Evolutionary conservation across 2,888 invertebrate species (phyloP).

Genomic region (Cacoxenus indagator): DNA sequence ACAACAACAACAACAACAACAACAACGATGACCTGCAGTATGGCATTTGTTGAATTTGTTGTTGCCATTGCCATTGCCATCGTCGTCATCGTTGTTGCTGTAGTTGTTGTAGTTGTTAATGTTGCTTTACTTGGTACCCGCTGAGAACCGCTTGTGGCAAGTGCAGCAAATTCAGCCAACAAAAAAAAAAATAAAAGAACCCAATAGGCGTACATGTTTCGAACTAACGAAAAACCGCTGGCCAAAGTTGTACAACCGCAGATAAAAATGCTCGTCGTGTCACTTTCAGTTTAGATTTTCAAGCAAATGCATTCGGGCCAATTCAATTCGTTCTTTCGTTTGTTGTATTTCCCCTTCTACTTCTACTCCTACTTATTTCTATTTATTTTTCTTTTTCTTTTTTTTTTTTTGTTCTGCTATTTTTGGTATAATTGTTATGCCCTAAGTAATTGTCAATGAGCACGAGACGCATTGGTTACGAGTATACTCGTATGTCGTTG

Average conservation of each 20-base stretch:
- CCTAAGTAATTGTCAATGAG: slow-evolving; percentile 64
- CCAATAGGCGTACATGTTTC: neutral
- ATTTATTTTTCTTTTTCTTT: slow-evolving; percentile 13
- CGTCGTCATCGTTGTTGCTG: no score
- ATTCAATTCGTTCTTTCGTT: slow-evolving; percentile 18
- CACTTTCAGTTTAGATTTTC: slow-evolving; percentile 34
- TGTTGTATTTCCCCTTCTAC: no score
- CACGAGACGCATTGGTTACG: slow-evolving; percentile 47
- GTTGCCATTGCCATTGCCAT: no score
- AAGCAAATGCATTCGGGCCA: neutral
- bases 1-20: slow-evolving; percentile 30
- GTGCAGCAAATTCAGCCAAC: neutral
- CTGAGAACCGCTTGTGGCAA: slow-evolving; percentile 7
- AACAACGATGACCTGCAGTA: no score
- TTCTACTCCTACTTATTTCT: neutral
- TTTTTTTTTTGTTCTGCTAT: slow-evolving; percentile 44
- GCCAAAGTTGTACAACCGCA: slow-evolving; percentile 8
- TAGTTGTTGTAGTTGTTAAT: neutral
- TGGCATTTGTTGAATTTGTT: no score
- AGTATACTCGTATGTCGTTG: slow-evolving; percentile 33
- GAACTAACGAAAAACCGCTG: slow-evolving; percentile 12
- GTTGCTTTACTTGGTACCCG: neutral
- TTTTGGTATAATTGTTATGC: slow-evolving; percentile 64
- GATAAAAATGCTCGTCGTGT: slow-evolving; percentile 33
- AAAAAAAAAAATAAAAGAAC: no score